Base-by-base conservation (phyloP, 2,797 vertebrate genomes). In the Pseudomugil tenellus region DNA sequence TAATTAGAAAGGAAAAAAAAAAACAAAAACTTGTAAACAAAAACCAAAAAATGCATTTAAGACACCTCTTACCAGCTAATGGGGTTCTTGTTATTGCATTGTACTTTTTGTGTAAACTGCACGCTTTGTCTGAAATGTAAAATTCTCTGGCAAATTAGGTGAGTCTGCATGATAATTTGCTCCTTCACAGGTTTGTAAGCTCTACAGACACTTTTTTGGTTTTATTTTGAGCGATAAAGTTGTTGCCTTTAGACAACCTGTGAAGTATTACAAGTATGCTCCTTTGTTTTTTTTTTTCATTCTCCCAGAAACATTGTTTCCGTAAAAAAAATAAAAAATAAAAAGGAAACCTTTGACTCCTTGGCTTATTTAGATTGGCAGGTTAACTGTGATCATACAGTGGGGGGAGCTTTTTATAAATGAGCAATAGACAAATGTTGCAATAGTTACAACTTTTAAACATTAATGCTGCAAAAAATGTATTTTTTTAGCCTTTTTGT, bases 321-420 rank as follows among this genome's bases (percentile, higher is more conserved):
- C 39, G 19, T 32, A 17, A 67, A 54, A 51, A 54, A 5, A 74
- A 53, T n/a, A n/a, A n/a, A n/a, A n/a, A n/a, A n/a, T n/a, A n/a
- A n/a, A n/a, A 8, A 35, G 34, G 43, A 43, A 29, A 56, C 21
- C 34, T 72, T 81, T 81, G 60, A 70, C 64, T 77, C 34, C 17
- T 62, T 25, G 6, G 19, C 39, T 41, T 41, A 21, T 80, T 76
- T 58, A 66, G 34, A 48, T 77, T 65, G 77, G 61, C 71, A 63
- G 51, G 70, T 76, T 58, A 57, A 13, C 34, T 70, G 39, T 66
- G 55, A 53, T 54, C 35, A 43, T 62, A 34, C 25, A 73, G 53
- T 70, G 53, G 2, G 53, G 63, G 55, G n/a, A 39, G 26, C 56
- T 67, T 6, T 61, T 66, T 67, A n/a, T 23, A 43, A 67, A n/a